These are phyloP conservation scores for Calameuta filiformis DNA, from an alignment of 2,888 invertebrate genomes.

Conservation along the genomic window DNA sequence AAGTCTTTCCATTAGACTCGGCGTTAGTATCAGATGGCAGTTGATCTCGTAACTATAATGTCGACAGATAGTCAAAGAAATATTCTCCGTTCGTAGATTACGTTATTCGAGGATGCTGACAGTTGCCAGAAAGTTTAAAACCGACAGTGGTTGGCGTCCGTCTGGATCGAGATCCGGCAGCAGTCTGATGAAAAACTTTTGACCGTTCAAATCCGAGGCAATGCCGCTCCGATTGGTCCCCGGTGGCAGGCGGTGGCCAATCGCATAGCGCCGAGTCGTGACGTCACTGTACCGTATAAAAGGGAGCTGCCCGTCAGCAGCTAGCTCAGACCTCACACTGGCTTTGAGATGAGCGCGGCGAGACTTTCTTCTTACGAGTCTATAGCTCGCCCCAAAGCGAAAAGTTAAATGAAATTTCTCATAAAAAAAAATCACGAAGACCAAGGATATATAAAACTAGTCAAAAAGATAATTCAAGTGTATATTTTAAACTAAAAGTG, in stretches of 20 bases:
- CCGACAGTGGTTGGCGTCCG: constrained; percentile 14
- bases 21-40: not conserved
- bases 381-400: constrained; percentile 23
- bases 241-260: constrained; percentile 38
- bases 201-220: constrained; percentile 30
- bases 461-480: constrained; percentile 30
- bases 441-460: constrained; percentile 52
- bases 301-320: constrained; percentile 40
- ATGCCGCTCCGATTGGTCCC: constrained; percentile 63
- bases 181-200: constrained; percentile 22
- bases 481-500: constrained; percentile 11
- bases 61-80: not conserved
- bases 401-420: constrained; percentile 10
- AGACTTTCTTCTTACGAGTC: constrained; percentile 37
- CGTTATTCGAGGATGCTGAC: not conserved
- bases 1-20: not conserved
- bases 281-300: constrained; percentile 56
- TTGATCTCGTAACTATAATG: not conserved
- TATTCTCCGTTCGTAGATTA: constrained; percentile 20
- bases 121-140: not conserved
- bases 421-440: constrained; percentile 20
- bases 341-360: constrained; percentile 49
- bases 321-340: constrained; percentile 54
- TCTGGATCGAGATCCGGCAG: constrained; percentile 59
- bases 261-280: constrained; percentile 40